phyloP scores from a whole-genome alignment of 2,888 invertebrate species.

The Eledone cirrhosa region DNA sequence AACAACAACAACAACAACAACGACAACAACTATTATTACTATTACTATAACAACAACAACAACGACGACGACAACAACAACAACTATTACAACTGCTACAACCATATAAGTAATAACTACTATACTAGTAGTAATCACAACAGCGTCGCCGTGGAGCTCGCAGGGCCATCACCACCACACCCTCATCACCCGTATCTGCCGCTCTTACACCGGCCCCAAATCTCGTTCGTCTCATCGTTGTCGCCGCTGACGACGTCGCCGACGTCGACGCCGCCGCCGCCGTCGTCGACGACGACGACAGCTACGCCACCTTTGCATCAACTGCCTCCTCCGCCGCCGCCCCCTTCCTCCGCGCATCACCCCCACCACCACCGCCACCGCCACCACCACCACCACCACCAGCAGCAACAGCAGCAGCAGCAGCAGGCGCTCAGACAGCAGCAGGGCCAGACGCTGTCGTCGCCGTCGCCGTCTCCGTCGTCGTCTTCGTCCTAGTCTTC shows the following conservation, averaged over 20 bases:
- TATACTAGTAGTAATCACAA: not conserved
- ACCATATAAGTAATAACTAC: not conserved
- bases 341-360: conserved; percentile 3
- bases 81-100: too few relatives aligned
- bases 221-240: not conserved
- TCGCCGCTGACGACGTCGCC: not conserved
- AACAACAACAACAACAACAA: not conserved
- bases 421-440: not conserved
- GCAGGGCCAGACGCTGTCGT: not conserved
- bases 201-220: not conserved
- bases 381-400: too few relatives aligned
- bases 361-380: not conserved
- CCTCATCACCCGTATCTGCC: not conserved
- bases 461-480: not conserved
- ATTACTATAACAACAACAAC: not conserved
- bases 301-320: not conserved
- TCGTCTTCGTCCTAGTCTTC: too few relatives aligned
- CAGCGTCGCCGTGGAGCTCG: not conserved
- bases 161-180: not conserved
- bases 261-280: not conserved
- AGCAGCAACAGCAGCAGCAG: not conserved
- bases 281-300: not conserved
- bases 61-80: too few relatives aligned
- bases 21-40: not conserved
- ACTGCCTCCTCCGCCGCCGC: not conserved